Percentiles rank a stretch among this genome's conserved stretches.
Evolutionary conservation across 2,113 vertebrate species (phyloP).

Genomic region (Rhynchomys soricoides): DNA sequence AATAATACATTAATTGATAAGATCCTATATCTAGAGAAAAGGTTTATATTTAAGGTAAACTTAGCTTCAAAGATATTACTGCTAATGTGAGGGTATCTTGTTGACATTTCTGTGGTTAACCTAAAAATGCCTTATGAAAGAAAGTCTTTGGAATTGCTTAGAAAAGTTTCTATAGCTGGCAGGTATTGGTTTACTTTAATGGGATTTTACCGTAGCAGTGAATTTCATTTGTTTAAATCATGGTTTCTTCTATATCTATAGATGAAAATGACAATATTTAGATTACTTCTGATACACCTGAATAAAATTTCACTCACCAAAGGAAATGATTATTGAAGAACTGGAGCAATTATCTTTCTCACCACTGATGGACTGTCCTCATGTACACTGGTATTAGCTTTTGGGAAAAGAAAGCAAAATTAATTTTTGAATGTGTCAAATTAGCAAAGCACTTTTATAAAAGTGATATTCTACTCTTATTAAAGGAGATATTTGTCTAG

Average conservation of each 20-base stretch:
- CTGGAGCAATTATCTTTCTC: constrained; percentile 44
- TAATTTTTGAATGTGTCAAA: constrained; percentile 18
- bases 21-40: background rate
- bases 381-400: constrained; percentile 15
- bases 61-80: background rate
- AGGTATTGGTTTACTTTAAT: constrained; percentile 49
- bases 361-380: constrained; percentile 46
- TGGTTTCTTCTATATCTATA: constrained; percentile 17
- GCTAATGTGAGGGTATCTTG: background rate
- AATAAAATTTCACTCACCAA: constrained; percentile 60
- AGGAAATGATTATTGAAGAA: constrained; percentile 26
- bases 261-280: constrained; percentile 62
- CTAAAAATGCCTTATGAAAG: constrained; percentile 53
- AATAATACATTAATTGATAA: background rate
- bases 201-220: background rate
- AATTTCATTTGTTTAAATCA: constrained; percentile 44
- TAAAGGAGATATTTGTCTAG: background rate
- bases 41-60: background rate
- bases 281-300: constrained; percentile 20
- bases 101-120: background rate
- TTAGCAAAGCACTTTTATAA: constrained; percentile 3
- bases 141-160: background rate
- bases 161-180: constrained; percentile 34
- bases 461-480: background rate
- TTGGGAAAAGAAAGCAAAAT: constrained; percentile 56